Percentiles rank a stretch among this genome's conserved stretches.
phyloP scores from a whole-genome alignment of 2,888 invertebrate species.

The Crossocerus cetratus region DNA sequence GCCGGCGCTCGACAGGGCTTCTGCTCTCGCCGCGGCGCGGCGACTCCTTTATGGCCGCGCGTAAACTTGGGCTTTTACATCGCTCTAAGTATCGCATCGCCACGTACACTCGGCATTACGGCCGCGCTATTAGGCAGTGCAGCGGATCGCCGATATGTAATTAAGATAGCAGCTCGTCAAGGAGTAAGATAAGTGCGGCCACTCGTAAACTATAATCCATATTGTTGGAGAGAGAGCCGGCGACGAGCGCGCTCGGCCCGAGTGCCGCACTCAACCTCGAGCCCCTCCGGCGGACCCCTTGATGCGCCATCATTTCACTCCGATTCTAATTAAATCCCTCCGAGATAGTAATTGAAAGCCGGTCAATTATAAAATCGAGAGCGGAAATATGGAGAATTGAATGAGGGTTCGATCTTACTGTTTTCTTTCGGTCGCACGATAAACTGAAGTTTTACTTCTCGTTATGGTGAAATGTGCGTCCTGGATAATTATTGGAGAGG shows the following conservation, averaged over 20 bases:
- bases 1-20: not conserved
- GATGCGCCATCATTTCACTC: no score
- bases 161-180: conserved; percentile 58
- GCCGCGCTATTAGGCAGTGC: conserved; percentile 26
- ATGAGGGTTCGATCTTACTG: no score
- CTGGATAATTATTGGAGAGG: no score
- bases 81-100: conserved; percentile 22
- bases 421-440: no score
- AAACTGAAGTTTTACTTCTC: no score
- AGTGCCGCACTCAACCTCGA: conserved; percentile 12
- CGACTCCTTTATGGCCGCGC: conserved; percentile 13
- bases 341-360: no score
- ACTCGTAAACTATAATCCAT: conserved; percentile 40
- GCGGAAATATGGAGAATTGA: no score
- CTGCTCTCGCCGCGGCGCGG: not conserved
- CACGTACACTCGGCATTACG: conserved; percentile 21
- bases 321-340: no score
- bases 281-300: no score
- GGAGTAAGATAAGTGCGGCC: conserved; percentile 45
- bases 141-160: conserved; percentile 50
- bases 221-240: conserved; percentile 23
- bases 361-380: no score
- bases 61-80: conserved; percentile 27
- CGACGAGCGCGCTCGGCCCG: conserved; percentile 38
- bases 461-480: no score